A percentile compares a stretch with the other conserved stretches of the same genome.
Conservation (phyloP, 2,113 vertebrate species). For the Cheirogaleus medius region DNA sequence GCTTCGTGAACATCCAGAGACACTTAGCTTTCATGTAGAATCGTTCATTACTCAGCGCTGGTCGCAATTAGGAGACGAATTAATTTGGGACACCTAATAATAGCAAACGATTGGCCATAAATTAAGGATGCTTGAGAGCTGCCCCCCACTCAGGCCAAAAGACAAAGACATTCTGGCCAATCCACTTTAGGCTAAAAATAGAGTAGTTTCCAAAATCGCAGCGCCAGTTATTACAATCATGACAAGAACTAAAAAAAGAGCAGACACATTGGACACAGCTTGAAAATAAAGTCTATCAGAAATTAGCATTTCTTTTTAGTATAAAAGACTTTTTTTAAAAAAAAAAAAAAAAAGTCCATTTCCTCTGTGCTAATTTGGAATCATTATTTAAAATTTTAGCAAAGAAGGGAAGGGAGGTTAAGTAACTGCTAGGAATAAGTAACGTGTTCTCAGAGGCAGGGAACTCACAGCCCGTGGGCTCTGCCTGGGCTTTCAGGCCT, state of each 20-base stretch:
- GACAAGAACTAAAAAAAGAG: neutral
- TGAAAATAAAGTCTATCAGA: constrained; percentile 28
- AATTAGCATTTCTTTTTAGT: neutral
- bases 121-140: neutral
- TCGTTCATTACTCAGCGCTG: neutral
- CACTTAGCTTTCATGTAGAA: neutral
- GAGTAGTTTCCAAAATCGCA: neutral
- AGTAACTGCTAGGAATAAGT: neutral
- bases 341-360: neutral
- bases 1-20: neutral
- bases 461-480: neutral
- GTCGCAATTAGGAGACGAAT: neutral
- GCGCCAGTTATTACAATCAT: neutral
- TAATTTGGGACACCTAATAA: neutral
- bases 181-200: constrained; percentile 28
- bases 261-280: constrained; percentile 11
- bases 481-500: neutral
- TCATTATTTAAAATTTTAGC: neutral
- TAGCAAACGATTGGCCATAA: neutral
- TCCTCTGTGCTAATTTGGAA: neutral
- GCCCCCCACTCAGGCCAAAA: neutral
- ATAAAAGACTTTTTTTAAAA: neutral
- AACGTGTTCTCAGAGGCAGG: neutral
- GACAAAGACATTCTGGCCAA: neutral
- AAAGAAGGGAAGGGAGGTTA: neutral